A percentile compares a stretch with the other conserved stretches of the same genome.
Evolutionary conservation across 2,797 vertebrate species (phyloP).

Genomic region (Lepus oiostolus): DNA sequence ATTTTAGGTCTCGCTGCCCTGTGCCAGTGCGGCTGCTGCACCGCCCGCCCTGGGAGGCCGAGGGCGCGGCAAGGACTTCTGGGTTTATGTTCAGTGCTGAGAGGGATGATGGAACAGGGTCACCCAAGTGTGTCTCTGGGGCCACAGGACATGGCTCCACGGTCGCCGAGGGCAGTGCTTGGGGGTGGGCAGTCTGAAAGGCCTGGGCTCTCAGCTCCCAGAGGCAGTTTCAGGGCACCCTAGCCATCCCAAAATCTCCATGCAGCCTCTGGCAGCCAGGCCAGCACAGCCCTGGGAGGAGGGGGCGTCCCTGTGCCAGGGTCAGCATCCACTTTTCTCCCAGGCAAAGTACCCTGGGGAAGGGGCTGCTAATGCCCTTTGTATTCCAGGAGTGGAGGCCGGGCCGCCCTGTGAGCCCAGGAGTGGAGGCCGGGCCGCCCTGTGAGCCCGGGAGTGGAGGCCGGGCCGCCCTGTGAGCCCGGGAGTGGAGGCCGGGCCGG

Average conservation of each 20-base stretch:
- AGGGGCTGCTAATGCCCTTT: too few relatives aligned
- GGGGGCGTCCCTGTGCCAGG: not conserved
- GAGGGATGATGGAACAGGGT: not conserved
- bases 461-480: too few relatives aligned
- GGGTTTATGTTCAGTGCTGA: not conserved
- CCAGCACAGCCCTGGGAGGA: not conserved
- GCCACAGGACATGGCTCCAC: not conserved
- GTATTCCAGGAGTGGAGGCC: too few relatives aligned
- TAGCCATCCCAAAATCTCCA: not conserved
- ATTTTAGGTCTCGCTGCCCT: slow-evolving; percentile 75
- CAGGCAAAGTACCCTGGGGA: too few relatives aligned
- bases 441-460: too few relatives aligned
- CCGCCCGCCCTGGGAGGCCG: slow-evolving; percentile 64
- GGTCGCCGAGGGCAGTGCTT: not conserved
- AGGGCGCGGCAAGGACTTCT: slow-evolving; percentile 59
- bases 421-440: too few relatives aligned
- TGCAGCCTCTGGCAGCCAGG: not conserved
- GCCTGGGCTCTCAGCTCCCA: not conserved
- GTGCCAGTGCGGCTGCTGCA: slow-evolving; percentile 64
- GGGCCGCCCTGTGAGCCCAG: too few relatives aligned
- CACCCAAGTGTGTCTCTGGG: slow-evolving; percentile 39
- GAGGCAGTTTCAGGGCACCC: not conserved
- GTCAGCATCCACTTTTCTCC: not conserved
- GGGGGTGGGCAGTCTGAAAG: not conserved
- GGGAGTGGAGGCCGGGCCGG: too few relatives aligned